Percentiles rank a stretch among this genome's conserved stretches.
These are phyloP conservation scores for Sinosuthora webbiana DNA, from an alignment of 2,113 vertebrate genomes.

Conservation along the genomic window DNA sequence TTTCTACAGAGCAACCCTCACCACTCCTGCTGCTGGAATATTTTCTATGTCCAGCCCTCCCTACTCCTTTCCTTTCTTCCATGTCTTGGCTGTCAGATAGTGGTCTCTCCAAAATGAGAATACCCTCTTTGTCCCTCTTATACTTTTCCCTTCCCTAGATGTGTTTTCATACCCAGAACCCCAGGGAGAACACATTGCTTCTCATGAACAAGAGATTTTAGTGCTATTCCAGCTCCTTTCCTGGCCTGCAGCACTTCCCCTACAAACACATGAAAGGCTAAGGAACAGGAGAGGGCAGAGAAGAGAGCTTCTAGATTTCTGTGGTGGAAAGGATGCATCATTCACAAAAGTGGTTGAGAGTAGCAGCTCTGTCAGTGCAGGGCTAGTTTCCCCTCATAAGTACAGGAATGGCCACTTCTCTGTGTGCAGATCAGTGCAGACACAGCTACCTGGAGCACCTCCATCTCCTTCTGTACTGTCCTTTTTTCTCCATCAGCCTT, in stretches of 20 bases:
- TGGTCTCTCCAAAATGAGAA: neutral
- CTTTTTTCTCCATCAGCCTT: neutral
- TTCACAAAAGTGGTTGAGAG: neutral
- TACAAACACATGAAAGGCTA: neutral
- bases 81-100: neutral
- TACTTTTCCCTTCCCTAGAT: neutral
- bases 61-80: neutral
- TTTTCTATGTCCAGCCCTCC: neutral
- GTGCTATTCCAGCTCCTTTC: neutral
- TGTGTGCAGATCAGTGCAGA: fast-evolving
- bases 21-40: neutral
- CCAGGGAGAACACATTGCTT: neutral
- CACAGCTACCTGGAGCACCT: neutral
- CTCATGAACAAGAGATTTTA: neutral
- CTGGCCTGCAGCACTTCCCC: neutral
- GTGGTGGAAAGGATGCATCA: neutral
- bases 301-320: neutral
- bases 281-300: neutral
- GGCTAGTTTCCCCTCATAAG: neutral
- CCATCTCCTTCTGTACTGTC: neutral
- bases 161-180: neutral
- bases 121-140: neutral
- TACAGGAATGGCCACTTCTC: neutral
- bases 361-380: neutral
- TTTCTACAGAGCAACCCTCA: neutral